phyloP scores from a whole-genome alignment of 2,888 invertebrate species.

The Dicroscelio sp. region DNA sequence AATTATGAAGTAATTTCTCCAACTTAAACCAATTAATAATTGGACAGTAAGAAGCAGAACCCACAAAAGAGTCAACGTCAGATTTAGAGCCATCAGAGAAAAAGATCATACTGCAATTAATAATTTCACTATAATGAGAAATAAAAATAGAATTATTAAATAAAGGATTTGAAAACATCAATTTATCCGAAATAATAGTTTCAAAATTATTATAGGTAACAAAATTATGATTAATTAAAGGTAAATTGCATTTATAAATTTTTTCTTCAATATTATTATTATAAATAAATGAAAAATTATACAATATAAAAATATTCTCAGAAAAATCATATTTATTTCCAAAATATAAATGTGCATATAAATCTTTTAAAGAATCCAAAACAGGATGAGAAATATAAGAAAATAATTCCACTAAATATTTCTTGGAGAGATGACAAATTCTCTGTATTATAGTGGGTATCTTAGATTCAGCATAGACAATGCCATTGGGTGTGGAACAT shows the following conservation, averaged over 20 bases:
- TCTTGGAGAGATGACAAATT: conserved; percentile 8
- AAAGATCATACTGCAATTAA: not conserved
- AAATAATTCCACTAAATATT: not conserved
- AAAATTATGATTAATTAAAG: not conserved
- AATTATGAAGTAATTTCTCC: not conserved
- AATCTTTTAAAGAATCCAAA: not conserved
- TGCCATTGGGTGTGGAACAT: not conserved
- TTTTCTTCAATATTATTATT: not conserved
- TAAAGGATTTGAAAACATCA: not conserved
- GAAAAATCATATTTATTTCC: conserved; percentile 25
- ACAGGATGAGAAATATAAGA: not conserved
- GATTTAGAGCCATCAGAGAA: conserved; percentile 31
- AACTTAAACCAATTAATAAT: not conserved
- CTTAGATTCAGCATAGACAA: conserved; percentile 21
- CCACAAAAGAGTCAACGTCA: conserved; percentile 20
- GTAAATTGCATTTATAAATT: not conserved
- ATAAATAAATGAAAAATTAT: conserved; percentile 8
- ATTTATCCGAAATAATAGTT: conserved; percentile 9
- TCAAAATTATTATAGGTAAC: not conserved
- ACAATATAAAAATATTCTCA: not conserved
- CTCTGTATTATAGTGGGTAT: not conserved
- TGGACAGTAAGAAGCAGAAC: not conserved
- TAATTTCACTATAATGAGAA: not conserved
- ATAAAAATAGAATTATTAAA: not conserved
- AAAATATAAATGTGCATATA: no score